These are phyloP conservation scores for Eretmocerus hayati DNA, from an alignment of 2,888 invertebrate species.

Conservation along the genomic window DNA sequence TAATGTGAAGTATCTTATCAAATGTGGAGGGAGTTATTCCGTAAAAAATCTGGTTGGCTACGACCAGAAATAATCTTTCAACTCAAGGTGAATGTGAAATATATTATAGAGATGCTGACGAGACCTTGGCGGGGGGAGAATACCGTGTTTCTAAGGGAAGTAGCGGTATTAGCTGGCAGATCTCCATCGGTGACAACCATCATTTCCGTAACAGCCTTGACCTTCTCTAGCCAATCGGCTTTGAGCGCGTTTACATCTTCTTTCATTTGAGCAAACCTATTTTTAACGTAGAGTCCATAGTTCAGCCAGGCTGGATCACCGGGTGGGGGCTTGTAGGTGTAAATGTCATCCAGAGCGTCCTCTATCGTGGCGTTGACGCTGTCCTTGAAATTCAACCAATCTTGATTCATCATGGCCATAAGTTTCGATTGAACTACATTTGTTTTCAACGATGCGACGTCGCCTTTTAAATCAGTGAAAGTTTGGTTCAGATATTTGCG, in stretches of 20 bases:
- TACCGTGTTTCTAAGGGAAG: background rate
- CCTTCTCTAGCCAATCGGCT: slow-evolving; percentile 20
- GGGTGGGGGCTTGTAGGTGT: slow-evolving; percentile 16
- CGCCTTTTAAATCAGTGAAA: slow-evolving; percentile 5
- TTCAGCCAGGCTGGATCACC: slow-evolving; percentile 23
- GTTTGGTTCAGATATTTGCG: slow-evolving; percentile 3
- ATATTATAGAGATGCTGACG: too few relatives aligned
- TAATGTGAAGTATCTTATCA: too few relatives aligned
- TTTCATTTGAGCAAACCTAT: slow-evolving; percentile 26
- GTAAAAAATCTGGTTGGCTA: too few relatives aligned
- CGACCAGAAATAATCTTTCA: too few relatives aligned
- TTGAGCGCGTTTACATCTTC: slow-evolving; percentile 22
- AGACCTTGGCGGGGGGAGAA: too few relatives aligned
- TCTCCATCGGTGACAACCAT: slow-evolving; percentile 5
- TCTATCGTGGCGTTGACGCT: slow-evolving; percentile 23
- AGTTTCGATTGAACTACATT: background rate
- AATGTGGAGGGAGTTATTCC: too few relatives aligned
- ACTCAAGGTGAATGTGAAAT: too few relatives aligned
- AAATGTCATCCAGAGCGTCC: slow-evolving; percentile 19
- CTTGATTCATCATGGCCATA: slow-evolving; percentile 9
- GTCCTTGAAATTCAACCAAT: slow-evolving; percentile 24
- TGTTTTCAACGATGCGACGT: background rate
- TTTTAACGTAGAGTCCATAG: slow-evolving; percentile 13
- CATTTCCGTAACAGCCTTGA: slow-evolving; percentile 7
- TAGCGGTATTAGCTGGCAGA: background rate